Base-by-base conservation (phyloP, 2,113 vertebrate species). In the Tragelaphus imberbis region DNA sequence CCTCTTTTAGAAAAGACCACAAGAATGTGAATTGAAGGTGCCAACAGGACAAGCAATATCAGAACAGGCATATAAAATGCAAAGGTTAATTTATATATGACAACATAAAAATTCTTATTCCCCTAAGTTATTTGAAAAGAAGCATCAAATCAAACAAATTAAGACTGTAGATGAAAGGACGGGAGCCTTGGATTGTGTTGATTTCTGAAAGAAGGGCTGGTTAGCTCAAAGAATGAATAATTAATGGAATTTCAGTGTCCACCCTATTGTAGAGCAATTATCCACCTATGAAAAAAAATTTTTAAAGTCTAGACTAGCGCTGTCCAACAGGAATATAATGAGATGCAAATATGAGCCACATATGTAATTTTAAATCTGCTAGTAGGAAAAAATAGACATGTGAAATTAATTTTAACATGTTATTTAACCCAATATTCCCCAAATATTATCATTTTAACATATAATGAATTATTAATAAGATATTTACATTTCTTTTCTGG, bases 121-220 rank as follows among this genome's bases (percentile, higher is more conserved):
- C 77, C n/a, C 33, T 84, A 56, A 68, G 56, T 44, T 11, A 79
- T 30, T 53, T 84, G 65, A 40, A 84, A 87, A 15, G 40, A 84
- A 89, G 4, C 27, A 79, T 28, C 19, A 84, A 80, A 49, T 61
- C 30, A 88, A 91, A 63, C 79, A 88, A 91, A 87, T 84, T 58
- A 63, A 88, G 56, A 53, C 33, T 49, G 23, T 56, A 84, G 59
- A 89, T 82, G 82, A 90, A 91, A 84, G 75, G 56, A 47, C n/a
- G 15, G 16, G 33, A 71, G n/a, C 19, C 58, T 51, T 91, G 75
- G 28, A 65, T 58, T 53, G 84, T 79, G 40, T 49, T 79, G 94
- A 84, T 91, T 89, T 94, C 56, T 80, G n/a, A 80, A 68, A 97
- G 92, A 94, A 94, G 55, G 49, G 51, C 40, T 94, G 44, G 63